Conservation (phyloP, 2,113 vertebrate species). For the Microtus oregoni region DNA sequence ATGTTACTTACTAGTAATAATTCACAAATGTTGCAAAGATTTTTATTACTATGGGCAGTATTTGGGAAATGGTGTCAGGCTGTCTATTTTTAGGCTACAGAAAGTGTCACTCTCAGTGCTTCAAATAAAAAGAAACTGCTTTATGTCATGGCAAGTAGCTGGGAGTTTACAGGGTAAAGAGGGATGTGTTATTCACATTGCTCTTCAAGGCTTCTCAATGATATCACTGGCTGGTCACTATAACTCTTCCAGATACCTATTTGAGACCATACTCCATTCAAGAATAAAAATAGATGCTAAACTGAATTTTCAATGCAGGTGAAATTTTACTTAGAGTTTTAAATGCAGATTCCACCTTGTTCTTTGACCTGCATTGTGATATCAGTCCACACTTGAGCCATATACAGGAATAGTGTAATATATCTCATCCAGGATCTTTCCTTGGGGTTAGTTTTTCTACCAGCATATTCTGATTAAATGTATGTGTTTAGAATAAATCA, state of each 20-base stretch:
- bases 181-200: background rate
- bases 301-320: background rate
- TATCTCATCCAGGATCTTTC: background rate
- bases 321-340: background rate
- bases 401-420: background rate
- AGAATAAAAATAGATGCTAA: background rate
- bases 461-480: background rate
- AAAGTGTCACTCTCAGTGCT: background rate
- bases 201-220: background rate
- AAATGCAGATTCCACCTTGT: background rate
- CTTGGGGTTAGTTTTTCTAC: accelerated
- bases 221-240: too few species aligned
- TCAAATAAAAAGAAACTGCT: background rate
- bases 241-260: background rate
- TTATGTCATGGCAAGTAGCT: background rate
- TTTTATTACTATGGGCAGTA: background rate
- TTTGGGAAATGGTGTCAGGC: background rate
- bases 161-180: background rate
- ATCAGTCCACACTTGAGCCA: background rate
- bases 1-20: too few species aligned
- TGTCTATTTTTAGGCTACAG: background rate
- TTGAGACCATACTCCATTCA: background rate
- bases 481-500: background rate
- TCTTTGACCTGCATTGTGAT: background rate
- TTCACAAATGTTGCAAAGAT: background rate